phyloP scores from a whole-genome alignment of 2,113 vertebrate genomes.

The Zapus hudsonius region DNA sequence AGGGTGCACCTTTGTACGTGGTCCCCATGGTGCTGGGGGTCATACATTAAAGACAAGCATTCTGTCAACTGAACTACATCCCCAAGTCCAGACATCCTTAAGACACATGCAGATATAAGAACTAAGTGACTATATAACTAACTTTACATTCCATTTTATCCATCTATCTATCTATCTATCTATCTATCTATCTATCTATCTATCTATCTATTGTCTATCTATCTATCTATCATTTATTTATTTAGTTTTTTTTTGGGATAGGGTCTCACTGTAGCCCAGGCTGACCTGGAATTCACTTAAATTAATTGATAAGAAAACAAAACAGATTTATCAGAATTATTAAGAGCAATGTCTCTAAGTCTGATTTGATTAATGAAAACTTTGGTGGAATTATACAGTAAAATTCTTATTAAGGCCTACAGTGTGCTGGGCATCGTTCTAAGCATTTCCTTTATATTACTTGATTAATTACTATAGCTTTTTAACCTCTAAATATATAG shows the following conservation, averaged over 20 bases:
- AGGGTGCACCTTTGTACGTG: too few species aligned
- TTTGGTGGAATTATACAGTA: not conserved
- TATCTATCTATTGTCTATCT: too few species aligned
- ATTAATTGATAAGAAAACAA: constrained; percentile 11
- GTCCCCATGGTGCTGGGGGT: too few species aligned
- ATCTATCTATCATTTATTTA: too few species aligned
- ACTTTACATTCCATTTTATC: not conserved
- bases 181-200: too few species aligned
- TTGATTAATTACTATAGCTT: not conserved
- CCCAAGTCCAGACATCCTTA: too few species aligned
- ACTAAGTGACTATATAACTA: not conserved
- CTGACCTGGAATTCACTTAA: too few species aligned
- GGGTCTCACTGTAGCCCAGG: too few species aligned
- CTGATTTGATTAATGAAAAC: constrained; percentile 12
- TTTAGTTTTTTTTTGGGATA: too few species aligned
- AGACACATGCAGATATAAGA: not conserved
- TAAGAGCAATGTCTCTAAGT: not conserved
- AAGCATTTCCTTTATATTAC: not conserved
- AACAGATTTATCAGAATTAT: constrained; percentile 22
- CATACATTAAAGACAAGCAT: too few species aligned
- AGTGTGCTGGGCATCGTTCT: not conserved
- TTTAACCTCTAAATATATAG: constrained; percentile 20
- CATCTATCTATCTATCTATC: too few species aligned
- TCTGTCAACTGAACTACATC: too few species aligned
- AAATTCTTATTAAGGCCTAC: not conserved